Conservation (phyloP, 2,888 invertebrate genomes). For the Aphrophora alni region DNA sequence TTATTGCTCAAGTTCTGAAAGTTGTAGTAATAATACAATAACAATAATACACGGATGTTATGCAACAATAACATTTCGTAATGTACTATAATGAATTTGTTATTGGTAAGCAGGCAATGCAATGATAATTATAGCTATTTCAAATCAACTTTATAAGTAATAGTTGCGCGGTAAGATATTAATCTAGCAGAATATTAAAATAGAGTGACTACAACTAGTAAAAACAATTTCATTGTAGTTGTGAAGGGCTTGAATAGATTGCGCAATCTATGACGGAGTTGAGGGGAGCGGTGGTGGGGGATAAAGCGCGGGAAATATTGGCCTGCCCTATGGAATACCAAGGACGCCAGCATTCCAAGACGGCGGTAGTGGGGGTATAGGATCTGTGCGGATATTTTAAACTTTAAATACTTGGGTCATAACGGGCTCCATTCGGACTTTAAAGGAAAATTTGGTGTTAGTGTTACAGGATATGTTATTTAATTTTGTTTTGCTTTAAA, state of each 20-base stretch:
- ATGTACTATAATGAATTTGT: background rate
- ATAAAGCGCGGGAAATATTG: slow-evolving; percentile 41
- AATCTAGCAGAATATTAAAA: background rate
- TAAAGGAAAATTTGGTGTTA: no score
- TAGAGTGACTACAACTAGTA: background rate
- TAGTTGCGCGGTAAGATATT: background rate
- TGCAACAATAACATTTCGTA: no score
- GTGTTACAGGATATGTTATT: no score
- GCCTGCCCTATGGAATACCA: slow-evolving; percentile 27
- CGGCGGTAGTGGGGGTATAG: background rate
- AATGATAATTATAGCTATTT: background rate
- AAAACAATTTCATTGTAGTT: slow-evolving; percentile 9
- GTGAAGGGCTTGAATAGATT: slow-evolving; percentile 19
- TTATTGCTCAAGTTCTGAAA: no score
- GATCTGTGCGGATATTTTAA: background rate
- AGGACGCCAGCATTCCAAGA: slow-evolving; percentile 14
- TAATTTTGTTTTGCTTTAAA: no score
- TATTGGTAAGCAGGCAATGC: background rate
- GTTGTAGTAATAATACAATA: no score
- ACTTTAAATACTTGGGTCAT: background rate
- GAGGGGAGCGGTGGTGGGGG: slow-evolving; percentile 24
- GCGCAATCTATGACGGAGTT: slow-evolving; percentile 22
- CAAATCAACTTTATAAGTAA: background rate
- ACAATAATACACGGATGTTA: no score
- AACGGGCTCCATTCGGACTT: background rate